phyloP scores from a whole-genome alignment of 2,797 vertebrate species.

The Mionectes olivaceus region DNA sequence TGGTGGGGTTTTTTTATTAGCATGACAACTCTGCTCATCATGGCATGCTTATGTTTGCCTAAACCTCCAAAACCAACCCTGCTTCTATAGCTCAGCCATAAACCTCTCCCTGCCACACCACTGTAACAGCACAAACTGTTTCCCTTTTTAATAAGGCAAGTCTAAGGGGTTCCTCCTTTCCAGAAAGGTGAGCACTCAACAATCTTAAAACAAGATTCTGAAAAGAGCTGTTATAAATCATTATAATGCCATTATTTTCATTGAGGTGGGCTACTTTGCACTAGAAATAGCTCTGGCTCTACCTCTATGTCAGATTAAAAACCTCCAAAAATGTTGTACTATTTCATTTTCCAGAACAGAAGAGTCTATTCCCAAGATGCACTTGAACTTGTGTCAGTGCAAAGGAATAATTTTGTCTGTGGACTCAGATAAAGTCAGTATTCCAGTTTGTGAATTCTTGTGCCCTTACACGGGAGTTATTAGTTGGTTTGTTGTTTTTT shows the following conservation, averaged over 20 bases:
- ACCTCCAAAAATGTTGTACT: not conserved
- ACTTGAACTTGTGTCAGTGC: not conserved
- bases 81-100: not conserved
- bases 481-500: not conserved
- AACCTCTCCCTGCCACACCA: not conserved
- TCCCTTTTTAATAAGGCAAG: not conserved
- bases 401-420: not conserved
- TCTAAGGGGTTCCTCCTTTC: not conserved
- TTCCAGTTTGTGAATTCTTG: not conserved
- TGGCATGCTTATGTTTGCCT: not conserved
- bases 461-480: not conserved
- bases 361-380: not conserved
- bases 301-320: not conserved
- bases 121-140: not conserved
- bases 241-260: not conserved
- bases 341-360: not conserved
- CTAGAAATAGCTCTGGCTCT: not conserved
- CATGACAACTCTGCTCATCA: not conserved
- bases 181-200: not conserved
- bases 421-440: not conserved
- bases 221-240: not conserved
- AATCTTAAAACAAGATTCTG: not conserved
- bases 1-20: not conserved
- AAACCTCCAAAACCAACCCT: not conserved
- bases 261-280: not conserved